Evolutionary conservation across 1,140 invertebrate genomes (phyloP).

Genomic region (Papilio aristodemus): DNA sequence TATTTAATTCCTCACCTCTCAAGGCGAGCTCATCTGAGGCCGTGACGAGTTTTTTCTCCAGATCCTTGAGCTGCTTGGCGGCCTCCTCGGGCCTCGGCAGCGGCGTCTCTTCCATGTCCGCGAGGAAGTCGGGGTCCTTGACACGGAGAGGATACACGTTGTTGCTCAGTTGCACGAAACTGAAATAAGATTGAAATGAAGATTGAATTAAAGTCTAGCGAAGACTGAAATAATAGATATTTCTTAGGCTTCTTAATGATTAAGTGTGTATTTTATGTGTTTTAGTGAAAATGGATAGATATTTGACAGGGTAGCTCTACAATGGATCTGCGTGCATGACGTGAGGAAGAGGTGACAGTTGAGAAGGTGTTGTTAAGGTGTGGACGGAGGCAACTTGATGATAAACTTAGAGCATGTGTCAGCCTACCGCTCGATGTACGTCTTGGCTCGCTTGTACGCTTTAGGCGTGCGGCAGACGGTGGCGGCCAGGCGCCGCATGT

Average conservation of each 20-base stretch:
- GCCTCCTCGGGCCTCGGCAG: conserved; percentile 41
- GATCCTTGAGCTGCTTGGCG: conserved; percentile 47
- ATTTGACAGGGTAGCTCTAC: too few relatives aligned
- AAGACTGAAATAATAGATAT: too few relatives aligned
- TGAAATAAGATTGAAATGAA: too few relatives aligned
- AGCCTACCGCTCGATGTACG: conserved; percentile 56
- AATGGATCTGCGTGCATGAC: too few relatives aligned
- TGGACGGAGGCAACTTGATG: too few relatives aligned
- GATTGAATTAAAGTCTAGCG: too few relatives aligned
- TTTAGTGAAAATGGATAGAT: too few relatives aligned
- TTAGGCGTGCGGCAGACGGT: conserved; percentile 38
- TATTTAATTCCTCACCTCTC: conserved; percentile 46
- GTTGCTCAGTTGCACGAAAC: conserved; percentile 59
- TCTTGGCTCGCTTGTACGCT: conserved; percentile 50
- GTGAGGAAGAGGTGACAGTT: too few relatives aligned
- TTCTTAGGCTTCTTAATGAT: too few relatives aligned
- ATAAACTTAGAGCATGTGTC: background rate
- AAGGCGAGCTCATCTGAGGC: conserved; percentile 61
- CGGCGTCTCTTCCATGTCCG: conserved; percentile 29
- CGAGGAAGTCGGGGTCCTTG: background rate
- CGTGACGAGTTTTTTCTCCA: conserved; percentile 52
- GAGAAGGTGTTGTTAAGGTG: too few relatives aligned
- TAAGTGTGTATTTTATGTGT: too few relatives aligned
- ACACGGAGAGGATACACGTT: conserved; percentile 59
- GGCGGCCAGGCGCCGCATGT: conserved; percentile 60